Percentiles rank a stretch among this genome's conserved stretches.
phyloP scores from a whole-genome alignment of 2,888 invertebrate species.

The Dasysyrphus albostriatus region DNA sequence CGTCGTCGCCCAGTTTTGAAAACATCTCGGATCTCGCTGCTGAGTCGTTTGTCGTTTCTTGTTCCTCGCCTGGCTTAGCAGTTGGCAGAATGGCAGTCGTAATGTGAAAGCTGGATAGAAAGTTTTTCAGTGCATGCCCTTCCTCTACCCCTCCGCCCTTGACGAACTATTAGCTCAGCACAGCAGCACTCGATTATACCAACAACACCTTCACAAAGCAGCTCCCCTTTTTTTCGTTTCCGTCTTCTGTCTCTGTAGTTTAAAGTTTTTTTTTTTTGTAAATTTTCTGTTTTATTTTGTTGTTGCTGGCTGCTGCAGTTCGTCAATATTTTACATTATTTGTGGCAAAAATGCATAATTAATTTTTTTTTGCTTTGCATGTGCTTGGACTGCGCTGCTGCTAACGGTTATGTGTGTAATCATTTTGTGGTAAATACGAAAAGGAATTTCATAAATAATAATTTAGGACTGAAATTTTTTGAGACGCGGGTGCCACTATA shows the following conservation, averaged over 20 bases:
- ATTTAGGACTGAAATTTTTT: conserved; percentile 3
- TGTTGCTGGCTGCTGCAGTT: conserved; percentile 31
- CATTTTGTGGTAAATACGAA: conserved; percentile 40
- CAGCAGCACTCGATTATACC: conserved; percentile 58
- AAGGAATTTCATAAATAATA: conserved; percentile 64
- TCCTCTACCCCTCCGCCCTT: conserved; percentile 30
- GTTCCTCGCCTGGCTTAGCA: conserved; percentile 24
- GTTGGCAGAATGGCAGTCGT: conserved; percentile 31
- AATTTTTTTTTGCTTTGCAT: conserved; percentile 71
- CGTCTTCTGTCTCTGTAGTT: conserved; percentile 40
- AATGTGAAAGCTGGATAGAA: conserved; percentile 76
- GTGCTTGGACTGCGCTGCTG: conserved; percentile 52
- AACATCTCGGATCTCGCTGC: conserved; percentile 21
- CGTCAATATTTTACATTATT: conserved; percentile 68
- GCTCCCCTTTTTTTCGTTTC: conserved; percentile 48
- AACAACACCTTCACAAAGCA: conserved; percentile 60
- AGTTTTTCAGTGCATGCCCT: conserved; percentile 73
- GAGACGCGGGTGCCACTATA: neutral
- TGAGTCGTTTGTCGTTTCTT: conserved; percentile 9
- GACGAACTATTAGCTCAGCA: conserved; percentile 30
- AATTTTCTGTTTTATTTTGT: conserved; percentile 20
- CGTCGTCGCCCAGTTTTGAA: conserved; percentile 40
- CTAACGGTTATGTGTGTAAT: conserved; percentile 67
- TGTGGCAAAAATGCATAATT: conserved; percentile 74
- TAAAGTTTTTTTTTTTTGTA: conserved; percentile 17